phyloP scores from a whole-genome alignment of 2,797 vertebrate species.

The Somateria mollissima region DNA sequence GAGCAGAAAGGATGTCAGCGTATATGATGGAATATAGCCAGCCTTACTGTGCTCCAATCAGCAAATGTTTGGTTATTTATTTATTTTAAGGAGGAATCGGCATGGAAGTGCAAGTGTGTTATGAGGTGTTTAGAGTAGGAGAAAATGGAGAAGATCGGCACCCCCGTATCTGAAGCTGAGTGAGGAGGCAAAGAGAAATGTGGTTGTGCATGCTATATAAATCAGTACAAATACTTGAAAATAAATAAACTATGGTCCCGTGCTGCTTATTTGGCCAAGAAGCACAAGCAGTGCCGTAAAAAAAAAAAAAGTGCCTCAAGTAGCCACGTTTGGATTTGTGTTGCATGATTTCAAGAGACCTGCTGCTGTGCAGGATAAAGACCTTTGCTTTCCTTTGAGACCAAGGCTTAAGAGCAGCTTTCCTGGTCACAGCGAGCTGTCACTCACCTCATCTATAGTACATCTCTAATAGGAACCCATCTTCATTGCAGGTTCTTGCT shows the following conservation, averaged over 20 bases:
- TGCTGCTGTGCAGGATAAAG: neutral
- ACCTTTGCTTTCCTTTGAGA: neutral
- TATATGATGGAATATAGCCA: neutral
- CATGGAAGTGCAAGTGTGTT: neutral
- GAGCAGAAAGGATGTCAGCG: conserved; percentile 35
- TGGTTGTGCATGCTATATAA: neutral
- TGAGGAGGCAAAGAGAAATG: neutral
- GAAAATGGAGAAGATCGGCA: neutral
- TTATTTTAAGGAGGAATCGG: conserved; percentile 9
- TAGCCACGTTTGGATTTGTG: neutral
- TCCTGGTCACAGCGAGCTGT: neutral
- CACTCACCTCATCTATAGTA: rapidly evolving
- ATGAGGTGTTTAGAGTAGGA: neutral
- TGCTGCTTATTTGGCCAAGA: neutral
- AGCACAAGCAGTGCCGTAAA: neutral
- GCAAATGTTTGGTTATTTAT: neutral
- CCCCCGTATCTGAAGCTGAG: neutral
- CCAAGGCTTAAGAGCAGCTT: neutral
- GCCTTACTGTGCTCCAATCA: neutral
- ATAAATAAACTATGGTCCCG: neutral
- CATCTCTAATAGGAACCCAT: rapidly evolving
- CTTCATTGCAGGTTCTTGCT: neutral
- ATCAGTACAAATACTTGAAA: neutral
- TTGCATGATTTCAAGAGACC: neutral
- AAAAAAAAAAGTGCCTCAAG: neutral